Conservation (phyloP, 2,797 vertebrate species). For the Gallinago nigripennis region DNA sequence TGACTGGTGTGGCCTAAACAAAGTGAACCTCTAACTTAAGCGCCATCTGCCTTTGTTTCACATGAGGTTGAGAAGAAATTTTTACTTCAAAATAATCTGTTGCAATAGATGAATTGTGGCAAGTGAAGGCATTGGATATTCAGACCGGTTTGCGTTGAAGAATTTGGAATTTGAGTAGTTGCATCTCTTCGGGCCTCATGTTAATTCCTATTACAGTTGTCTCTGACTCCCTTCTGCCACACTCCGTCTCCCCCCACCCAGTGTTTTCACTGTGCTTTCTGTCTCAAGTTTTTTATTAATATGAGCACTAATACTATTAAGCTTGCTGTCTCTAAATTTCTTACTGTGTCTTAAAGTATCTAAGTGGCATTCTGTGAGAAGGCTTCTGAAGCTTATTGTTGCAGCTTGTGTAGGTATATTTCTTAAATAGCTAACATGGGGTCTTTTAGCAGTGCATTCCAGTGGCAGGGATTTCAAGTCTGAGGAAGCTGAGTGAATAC, state of each 20-base stretch:
- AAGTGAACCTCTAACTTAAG: not conserved
- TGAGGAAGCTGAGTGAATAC: not conserved
- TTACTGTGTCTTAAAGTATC: not conserved
- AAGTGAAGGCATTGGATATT: not conserved
- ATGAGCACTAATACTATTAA: not conserved
- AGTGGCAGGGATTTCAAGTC: not conserved
- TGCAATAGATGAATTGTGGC: not conserved
- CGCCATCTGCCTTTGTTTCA: not conserved
- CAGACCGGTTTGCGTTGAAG: not conserved
- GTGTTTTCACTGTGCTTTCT: not conserved
- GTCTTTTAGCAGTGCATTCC: not conserved
- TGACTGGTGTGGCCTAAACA: not conserved
- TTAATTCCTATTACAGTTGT: not conserved
- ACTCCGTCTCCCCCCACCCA: not conserved
- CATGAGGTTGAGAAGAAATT: not conserved
- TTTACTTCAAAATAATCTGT: not conserved
- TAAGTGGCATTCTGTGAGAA: not conserved
- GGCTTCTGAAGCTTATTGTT: not conserved
- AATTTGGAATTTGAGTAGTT: constrained; percentile 9
- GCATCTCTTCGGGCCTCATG: not conserved
- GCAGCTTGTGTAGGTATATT: not conserved
- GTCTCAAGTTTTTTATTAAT: not conserved
- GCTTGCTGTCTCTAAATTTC: not conserved
- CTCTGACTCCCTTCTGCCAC: not conserved
- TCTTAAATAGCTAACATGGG: not conserved